Evolutionary conservation across 2,797 vertebrate genomes (phyloP).

Genomic region (Choloepus didactylus): DNA sequence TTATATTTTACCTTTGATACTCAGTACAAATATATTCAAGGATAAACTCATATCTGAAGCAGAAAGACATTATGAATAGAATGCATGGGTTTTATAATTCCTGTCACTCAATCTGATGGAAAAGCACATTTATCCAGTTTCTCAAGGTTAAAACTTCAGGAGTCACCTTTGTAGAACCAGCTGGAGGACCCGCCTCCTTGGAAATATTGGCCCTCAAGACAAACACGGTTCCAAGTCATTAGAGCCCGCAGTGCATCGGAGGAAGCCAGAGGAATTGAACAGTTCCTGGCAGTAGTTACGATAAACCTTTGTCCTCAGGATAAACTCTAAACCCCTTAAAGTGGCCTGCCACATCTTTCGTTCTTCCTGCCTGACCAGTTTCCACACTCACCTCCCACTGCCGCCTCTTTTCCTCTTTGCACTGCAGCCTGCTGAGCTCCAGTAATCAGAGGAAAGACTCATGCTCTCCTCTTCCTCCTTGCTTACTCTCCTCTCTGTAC

Average conservation of each 20-base stretch:
- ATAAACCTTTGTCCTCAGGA: not conserved
- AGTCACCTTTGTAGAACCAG: not conserved
- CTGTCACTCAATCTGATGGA: not conserved
- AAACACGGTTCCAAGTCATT: not conserved
- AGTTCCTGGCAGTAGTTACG: not conserved
- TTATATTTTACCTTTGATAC: not conserved
- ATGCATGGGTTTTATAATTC: not conserved
- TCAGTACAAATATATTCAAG: not conserved
- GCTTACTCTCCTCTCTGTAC: not conserved
- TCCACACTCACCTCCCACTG: not conserved
- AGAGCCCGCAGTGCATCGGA: no score
- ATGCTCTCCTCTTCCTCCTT: not conserved
- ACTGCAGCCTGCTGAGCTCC: not conserved
- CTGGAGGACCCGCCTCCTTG: not conserved
- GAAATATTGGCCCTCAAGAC: not conserved
- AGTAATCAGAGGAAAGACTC: accelerated
- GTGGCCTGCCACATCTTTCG: not conserved
- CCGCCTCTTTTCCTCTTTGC: not conserved
- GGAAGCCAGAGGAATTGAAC: not conserved
- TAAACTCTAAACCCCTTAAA: not conserved
- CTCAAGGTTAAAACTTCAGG: not conserved
- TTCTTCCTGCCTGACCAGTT: accelerated
- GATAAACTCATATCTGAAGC: not conserved
- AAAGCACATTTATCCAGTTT: not conserved
- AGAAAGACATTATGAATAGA: not conserved